Conservation (phyloP, 2,797 vertebrate genomes). For the Cottoperca gobio region DNA sequence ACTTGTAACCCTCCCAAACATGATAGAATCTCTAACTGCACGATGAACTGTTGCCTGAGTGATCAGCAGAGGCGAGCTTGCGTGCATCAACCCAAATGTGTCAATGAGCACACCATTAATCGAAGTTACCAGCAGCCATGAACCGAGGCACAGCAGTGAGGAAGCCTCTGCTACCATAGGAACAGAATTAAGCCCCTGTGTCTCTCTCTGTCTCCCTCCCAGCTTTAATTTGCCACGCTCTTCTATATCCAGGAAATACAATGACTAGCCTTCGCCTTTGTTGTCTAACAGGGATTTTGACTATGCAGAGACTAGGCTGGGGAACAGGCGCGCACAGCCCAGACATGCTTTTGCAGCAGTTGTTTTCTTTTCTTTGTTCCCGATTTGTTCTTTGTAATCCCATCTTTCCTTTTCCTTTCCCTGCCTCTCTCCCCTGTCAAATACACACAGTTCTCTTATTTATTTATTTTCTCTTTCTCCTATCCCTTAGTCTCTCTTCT, state of each 20-base stretch:
- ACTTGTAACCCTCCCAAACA: background rate
- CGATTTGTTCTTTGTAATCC: conserved; percentile 72
- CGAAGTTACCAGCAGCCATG: conserved; percentile 61
- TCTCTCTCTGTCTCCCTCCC: conserved; percentile 59
- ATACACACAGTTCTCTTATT: conserved; percentile 26
- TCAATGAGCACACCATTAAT: conserved; percentile 57
- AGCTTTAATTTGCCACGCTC: conserved; percentile 79
- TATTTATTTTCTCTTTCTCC: conserved; percentile 55
- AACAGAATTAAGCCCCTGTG: conserved; percentile 65
- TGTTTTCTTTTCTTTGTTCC: conserved; percentile 75
- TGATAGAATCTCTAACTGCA: background rate
- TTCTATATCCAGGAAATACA: conserved; percentile 76
- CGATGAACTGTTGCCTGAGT: conserved; percentile 18
- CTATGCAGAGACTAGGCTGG: conserved; percentile 70
- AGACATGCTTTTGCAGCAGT: conserved; percentile 70
- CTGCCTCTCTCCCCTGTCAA: conserved; percentile 48
- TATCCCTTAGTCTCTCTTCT: conserved; percentile 32
- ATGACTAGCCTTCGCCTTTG: conserved; percentile 72
- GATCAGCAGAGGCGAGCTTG: conserved; percentile 23
- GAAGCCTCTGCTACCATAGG: conserved; percentile 62
- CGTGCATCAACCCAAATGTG: conserved; percentile 56
- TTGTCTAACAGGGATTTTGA: conserved; percentile 80
- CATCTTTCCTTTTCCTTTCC: conserved; percentile 56
- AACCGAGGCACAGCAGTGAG: conserved; percentile 44
- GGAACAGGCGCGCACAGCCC: conserved; percentile 60